Percentiles rank a stretch among this genome's conserved stretches.
Evolutionary conservation across 2,888 invertebrate species (phyloP).

Genomic region (Fragum sueziense): DNA sequence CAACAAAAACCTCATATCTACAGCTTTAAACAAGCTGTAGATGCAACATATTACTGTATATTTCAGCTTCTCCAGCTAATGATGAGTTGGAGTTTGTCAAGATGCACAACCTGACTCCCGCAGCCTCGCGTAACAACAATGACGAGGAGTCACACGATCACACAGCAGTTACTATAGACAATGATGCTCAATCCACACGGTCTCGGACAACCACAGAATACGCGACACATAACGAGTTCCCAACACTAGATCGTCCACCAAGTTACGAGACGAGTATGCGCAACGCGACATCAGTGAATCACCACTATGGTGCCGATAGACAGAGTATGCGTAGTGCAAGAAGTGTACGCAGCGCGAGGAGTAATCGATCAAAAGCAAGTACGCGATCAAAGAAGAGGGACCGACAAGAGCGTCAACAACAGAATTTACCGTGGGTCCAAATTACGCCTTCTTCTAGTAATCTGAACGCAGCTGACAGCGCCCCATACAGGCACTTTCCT

Average conservation of each 20-base stretch:
- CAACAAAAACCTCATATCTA: too few relatives aligned
- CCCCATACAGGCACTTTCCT: slow-evolving; percentile 64
- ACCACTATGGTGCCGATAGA: slow-evolving; percentile 69
- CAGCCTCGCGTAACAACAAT: slow-evolving; percentile 32
- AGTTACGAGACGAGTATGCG: slow-evolving; percentile 77
- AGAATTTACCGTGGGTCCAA: slow-evolving; percentile 78
- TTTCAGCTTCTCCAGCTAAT: slow-evolving; percentile 80
- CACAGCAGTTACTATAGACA: slow-evolving; percentile 33
- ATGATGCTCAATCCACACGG: slow-evolving; percentile 39
- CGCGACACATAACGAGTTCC: slow-evolving; percentile 45
- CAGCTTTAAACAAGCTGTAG: too few relatives aligned
- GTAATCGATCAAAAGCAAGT: slow-evolving; percentile 68
- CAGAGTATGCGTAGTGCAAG: slow-evolving; percentile 67
- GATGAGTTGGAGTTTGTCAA: slow-evolving; percentile 81
- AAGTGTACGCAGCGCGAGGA: slow-evolving; percentile 73
- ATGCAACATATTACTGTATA: not conserved
- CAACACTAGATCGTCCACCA: slow-evolving; percentile 71
- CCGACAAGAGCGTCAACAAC: slow-evolving; percentile 59
- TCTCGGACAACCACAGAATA: slow-evolving; percentile 38
- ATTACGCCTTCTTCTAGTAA: slow-evolving; percentile 72
- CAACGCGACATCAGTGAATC: slow-evolving; percentile 62
- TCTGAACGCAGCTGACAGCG: slow-evolving; percentile 38
- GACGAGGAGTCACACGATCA: slow-evolving; percentile 54
- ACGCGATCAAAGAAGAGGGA: slow-evolving; percentile 52
- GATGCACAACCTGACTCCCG: slow-evolving; percentile 71